A percentile compares a stretch with the other conserved stretches of the same genome.
phyloP scores from a whole-genome alignment of 2,797 vertebrate genomes.

The Naso thynnoides region DNA sequence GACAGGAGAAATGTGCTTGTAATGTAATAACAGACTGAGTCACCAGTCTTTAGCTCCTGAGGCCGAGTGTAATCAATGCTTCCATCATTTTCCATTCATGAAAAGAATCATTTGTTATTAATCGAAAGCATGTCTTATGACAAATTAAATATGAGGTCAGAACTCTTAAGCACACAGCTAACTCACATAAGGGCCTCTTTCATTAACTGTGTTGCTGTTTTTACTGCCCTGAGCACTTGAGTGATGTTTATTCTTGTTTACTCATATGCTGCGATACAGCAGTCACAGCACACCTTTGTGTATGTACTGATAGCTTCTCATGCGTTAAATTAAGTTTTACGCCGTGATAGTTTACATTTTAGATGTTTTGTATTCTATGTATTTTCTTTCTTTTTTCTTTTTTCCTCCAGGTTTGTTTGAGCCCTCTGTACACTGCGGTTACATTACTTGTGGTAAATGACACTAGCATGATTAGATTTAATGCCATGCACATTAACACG shows the following conservation, averaged over 20 bases:
- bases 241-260: not conserved
- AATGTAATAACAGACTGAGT: constrained; percentile 8
- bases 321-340: not conserved
- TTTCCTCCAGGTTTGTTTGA: constrained; percentile 9
- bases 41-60: not conserved
- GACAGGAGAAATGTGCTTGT: not conserved
- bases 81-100: not conserved
- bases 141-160: constrained; percentile 44
- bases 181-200: not conserved
- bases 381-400: not conserved
- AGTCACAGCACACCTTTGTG: not conserved
- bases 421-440: not conserved
- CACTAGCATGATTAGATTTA: constrained; percentile 5
- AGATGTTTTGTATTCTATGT: not conserved
- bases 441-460: constrained; percentile 1
- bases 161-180: not conserved
- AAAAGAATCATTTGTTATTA: constrained; percentile 26
- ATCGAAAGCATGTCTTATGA: constrained; percentile 20
- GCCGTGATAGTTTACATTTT: not conserved
- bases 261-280: not conserved
- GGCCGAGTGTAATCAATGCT: not conserved
- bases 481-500: constrained; percentile 3
- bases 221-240: not conserved
- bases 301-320: not conserved
- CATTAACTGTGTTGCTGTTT: not conserved